A percentile compares a stretch with the other conserved stretches of the same genome.
These are phyloP conservation scores for Leptinotarsa undecemlineata DNA, from an alignment of 1,140 invertebrate species.

Conservation along the genomic window DNA sequence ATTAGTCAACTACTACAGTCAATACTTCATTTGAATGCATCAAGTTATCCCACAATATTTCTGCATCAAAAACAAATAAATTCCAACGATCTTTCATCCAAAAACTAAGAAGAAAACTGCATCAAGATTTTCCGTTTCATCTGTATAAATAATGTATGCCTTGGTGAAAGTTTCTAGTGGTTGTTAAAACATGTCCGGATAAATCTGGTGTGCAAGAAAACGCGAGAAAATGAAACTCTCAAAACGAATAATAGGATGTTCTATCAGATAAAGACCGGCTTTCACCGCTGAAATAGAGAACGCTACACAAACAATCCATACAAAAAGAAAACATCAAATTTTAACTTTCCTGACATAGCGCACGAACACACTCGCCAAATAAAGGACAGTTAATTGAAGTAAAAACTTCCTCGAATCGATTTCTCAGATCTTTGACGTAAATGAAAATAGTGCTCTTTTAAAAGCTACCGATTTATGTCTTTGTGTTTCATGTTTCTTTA, in stretches of 20 bases:
- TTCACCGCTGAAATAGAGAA: neutral
- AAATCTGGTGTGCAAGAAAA: neutral
- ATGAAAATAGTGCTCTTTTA: no score
- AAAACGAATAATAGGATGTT: neutral
- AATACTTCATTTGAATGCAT: no score
- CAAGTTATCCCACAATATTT: no score
- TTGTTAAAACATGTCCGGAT: neutral
- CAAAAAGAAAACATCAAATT: slow-evolving; percentile 3
- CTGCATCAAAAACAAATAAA: no score
- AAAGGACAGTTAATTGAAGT: no score
- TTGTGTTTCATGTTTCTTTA: no score
- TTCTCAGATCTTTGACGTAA: neutral
- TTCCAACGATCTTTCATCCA: no score
- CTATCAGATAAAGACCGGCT: neutral
- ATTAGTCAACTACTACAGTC: no score
- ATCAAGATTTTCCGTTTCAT: no score
- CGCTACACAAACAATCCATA: neutral
- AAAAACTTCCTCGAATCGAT: neutral
- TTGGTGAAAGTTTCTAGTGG: neutral
- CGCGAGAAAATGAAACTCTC: neutral
- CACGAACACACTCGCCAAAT: neutral
- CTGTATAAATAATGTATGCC: no score
- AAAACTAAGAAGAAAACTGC: no score
- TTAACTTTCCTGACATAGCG: neutral
- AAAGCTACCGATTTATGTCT: no score